Evolutionary conservation across 64 coral and sea anemone species (phyloP).

Genomic region (Montipora capricornis): DNA sequence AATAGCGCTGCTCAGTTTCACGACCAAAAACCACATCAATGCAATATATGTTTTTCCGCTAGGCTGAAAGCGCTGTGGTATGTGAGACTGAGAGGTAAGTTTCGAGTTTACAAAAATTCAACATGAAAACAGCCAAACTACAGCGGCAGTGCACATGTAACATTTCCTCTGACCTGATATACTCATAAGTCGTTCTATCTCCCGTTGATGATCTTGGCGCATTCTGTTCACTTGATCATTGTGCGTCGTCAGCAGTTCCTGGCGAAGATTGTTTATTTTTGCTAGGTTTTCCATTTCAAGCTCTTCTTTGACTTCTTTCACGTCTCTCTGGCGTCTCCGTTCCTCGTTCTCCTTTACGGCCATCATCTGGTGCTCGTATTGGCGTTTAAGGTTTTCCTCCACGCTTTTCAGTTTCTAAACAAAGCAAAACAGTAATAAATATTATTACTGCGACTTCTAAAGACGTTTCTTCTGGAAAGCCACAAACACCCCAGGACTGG

Average conservation of each 20-base stretch:
- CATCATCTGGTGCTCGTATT: constrained; percentile 65
- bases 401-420: constrained; percentile 75
- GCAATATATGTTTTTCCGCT: background rate
- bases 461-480: no score
- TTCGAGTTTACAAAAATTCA: no score
- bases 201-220: constrained; percentile 76
- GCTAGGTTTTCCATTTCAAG: constrained; percentile 69
- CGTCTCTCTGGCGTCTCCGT: constrained; percentile 54
- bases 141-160: no score
- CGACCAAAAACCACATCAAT: no score
- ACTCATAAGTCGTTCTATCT: constrained; percentile 63
- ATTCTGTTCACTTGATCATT: constrained; percentile 75
- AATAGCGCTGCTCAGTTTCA: no score
- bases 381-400: constrained; percentile 85
- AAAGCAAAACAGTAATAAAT: background rate
- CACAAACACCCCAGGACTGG: no score
- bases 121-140: no score
- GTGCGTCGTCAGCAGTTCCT: constrained; percentile 75
- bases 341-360: constrained; percentile 69
- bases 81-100: no score
- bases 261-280: constrained; percentile 62
- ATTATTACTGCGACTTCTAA: no score
- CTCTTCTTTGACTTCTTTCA: constrained; percentile 44
- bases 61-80: no score
- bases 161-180: constrained; percentile 38